A percentile compares a stretch with the other conserved stretches of the same genome.
phyloP scores from a whole-genome alignment of 2,888 invertebrate species.

The Seira sanloemensis region DNA sequence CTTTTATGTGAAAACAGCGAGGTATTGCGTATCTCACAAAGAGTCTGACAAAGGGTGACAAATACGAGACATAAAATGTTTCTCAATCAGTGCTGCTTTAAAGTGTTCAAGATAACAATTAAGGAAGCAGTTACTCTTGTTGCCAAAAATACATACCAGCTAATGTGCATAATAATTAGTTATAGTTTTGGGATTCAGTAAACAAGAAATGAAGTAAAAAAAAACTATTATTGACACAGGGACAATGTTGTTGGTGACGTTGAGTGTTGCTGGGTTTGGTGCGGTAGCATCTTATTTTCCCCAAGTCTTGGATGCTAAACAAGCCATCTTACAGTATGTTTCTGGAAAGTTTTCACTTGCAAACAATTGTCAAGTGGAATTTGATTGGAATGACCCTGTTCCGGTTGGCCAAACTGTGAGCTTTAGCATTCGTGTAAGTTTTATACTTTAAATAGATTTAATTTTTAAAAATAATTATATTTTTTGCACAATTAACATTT shows the following conservation, averaged over 20 bases:
- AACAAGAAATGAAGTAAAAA: constrained; percentile 20
- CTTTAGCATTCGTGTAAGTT: constrained; percentile 84
- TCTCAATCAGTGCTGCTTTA: no score
- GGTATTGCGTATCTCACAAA: neutral
- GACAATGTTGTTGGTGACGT: constrained; percentile 92
- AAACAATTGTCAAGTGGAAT: constrained; percentile 89
- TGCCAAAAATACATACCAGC: neutral
- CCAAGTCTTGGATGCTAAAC: constrained; percentile 92
- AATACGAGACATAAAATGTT: no score
- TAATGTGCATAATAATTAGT: neutral
- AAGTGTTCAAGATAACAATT: neutral
- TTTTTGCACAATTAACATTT: no score
- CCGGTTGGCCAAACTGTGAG: constrained; percentile 93
- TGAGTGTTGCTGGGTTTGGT: constrained; percentile 91
- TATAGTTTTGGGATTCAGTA: neutral
- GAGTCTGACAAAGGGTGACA: constrained; percentile 1
- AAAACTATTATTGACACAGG: constrained; percentile 77
- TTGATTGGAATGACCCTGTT: constrained; percentile 94
- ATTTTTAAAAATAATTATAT: no score
- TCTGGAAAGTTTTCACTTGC: constrained; percentile 94
- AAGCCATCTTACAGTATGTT: constrained; percentile 91
- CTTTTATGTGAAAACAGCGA: neutral
- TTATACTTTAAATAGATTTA: no score
- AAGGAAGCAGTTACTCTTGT: neutral
- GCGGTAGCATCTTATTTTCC: constrained; percentile 94